Evolutionary conservation across 2,113 vertebrate species (phyloP).

Genomic region (Varanus komodoensis): DNA sequence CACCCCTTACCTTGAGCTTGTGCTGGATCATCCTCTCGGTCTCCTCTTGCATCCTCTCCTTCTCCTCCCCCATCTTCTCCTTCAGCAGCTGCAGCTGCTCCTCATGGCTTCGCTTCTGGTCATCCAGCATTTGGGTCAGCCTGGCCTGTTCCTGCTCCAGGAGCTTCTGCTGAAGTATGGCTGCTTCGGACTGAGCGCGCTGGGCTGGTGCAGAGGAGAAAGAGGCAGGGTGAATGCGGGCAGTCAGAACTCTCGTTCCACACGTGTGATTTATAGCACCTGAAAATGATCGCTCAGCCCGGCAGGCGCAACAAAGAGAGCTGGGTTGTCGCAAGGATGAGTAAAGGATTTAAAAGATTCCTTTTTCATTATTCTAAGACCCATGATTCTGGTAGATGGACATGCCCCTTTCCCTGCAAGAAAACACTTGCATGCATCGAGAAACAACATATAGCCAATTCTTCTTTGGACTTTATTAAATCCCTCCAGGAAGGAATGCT

Average conservation of each 20-base stretch:
- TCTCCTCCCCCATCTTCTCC: slow-evolving; percentile 29
- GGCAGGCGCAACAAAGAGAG: no score
- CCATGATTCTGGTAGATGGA: no score
- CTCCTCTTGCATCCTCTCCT: not conserved
- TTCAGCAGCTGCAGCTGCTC: slow-evolving; percentile 21
- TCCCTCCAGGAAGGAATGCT: no score
- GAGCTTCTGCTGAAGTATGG: slow-evolving; percentile 3
- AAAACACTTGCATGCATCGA: no score
- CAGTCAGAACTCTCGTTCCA: not conserved
- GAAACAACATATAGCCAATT: no score
- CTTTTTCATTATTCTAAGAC: no score
- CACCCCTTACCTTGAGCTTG: slow-evolving; percentile 6
- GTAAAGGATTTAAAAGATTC: no score
- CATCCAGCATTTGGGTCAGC: not conserved
- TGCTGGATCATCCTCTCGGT: not conserved
- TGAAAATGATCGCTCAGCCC: no score
- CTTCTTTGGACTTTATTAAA: no score
- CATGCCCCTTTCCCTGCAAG: no score
- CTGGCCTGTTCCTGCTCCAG: not conserved
- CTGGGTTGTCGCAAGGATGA: no score
- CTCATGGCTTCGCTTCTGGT: not conserved
- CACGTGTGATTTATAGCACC: no score
- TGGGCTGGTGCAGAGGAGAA: slow-evolving; percentile 17
- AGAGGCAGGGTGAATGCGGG: not conserved
- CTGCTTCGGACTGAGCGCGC: slow-evolving; percentile 8